Evolutionary conservation across 2,888 invertebrate genomes (phyloP).

Genomic region (Neoscelio sp.): DNA sequence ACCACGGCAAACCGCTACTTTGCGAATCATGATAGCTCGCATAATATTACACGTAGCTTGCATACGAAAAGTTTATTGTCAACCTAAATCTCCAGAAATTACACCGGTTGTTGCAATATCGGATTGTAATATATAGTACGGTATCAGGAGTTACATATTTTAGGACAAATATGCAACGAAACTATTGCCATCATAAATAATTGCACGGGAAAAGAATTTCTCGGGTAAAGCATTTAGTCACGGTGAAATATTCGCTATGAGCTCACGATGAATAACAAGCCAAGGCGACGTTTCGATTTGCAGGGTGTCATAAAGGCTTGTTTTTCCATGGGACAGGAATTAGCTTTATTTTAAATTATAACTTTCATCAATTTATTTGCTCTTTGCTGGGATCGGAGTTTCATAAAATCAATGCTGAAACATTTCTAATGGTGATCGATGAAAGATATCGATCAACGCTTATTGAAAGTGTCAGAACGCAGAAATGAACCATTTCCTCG

Average conservation of each 20-base stretch:
- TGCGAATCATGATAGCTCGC: slow-evolving; percentile 59
- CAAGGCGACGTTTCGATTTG: slow-evolving; percentile 5
- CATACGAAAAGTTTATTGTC: slow-evolving; percentile 66
- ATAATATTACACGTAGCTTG: slow-evolving; percentile 51
- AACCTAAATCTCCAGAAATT: slow-evolving; percentile 65
- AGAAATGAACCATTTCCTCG: slow-evolving; percentile 16
- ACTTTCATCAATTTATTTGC: no score
- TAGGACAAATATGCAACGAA: slow-evolving; percentile 40
- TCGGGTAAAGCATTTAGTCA: slow-evolving; percentile 4
- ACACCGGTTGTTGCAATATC: slow-evolving; percentile 54
- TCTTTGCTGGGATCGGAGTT: no score
- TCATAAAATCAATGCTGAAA: slow-evolving; percentile 7
- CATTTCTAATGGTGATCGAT: slow-evolving; percentile 52
- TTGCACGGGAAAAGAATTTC: slow-evolving; percentile 1
- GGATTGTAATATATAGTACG: slow-evolving; percentile 54
- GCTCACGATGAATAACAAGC: slow-evolving; percentile 3
- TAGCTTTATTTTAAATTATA: slow-evolving; percentile 21
- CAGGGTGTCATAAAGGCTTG: slow-evolving; percentile 2
- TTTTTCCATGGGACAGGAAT: not conserved
- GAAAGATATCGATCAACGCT: slow-evolving; percentile 41
- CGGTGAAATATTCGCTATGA: not conserved
- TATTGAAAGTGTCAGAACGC: slow-evolving; percentile 47
- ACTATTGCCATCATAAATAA: slow-evolving; percentile 57
- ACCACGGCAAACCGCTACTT: slow-evolving; percentile 45
- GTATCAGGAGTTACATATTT: slow-evolving; percentile 50